phyloP scores from a whole-genome alignment of 1,140 invertebrate species.

The Drosophila lacertosa region DNA sequence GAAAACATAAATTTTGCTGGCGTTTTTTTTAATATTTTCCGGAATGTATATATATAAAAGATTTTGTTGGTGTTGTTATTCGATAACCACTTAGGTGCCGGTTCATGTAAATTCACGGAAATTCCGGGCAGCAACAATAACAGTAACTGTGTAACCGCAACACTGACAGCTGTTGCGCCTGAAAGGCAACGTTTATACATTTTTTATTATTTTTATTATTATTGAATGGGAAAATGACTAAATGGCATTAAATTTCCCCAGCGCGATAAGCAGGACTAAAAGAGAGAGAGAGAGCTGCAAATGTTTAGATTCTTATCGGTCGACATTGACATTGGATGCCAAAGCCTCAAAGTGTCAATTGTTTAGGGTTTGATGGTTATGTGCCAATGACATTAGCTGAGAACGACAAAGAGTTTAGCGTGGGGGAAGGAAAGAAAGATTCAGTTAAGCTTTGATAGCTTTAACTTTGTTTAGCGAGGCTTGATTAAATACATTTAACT shows the following conservation, averaged over 20 bases:
- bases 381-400: constrained; percentile 11
- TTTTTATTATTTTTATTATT: constrained; percentile 35
- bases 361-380: constrained; percentile 11
- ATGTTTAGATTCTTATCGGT: constrained; percentile 31
- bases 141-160: constrained; percentile 45
- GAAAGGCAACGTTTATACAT: constrained; percentile 28
- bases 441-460: too few species aligned
- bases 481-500: too few species aligned
- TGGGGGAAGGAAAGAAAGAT: neutral
- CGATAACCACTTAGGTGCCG: constrained; percentile 36
- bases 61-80: neutral
- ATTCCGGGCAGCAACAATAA: neutral
- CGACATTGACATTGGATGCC: neutral
- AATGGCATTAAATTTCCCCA: constrained; percentile 35
- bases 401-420: neutral
- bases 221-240: constrained; percentile 22
- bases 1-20: constrained; percentile 45
- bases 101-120: constrained; percentile 32
- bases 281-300: constrained; percentile 1
- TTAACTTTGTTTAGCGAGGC: too few species aligned
- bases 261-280: constrained; percentile 17
- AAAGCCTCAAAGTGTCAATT: constrained; percentile 1
- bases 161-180: constrained; percentile 65
- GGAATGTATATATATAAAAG: too few species aligned
- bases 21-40: constrained; percentile 39